Conservation (phyloP, 2,113 vertebrate species). For the Sarotherodon lohbergeri region DNA sequence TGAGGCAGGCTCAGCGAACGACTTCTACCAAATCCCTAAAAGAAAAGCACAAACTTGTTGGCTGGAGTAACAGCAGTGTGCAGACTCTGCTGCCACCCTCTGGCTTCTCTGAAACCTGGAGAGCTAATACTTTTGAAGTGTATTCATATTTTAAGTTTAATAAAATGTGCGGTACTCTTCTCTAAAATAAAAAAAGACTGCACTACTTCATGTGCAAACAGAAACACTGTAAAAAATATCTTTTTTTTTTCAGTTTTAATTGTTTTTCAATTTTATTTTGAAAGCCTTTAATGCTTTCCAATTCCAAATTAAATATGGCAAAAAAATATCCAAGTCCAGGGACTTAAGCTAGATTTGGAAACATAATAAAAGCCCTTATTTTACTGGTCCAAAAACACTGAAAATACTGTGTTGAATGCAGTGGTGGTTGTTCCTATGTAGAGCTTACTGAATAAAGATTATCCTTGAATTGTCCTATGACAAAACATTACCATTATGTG, state of each 20-base stretch:
- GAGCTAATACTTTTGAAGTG: neutral
- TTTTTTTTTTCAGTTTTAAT: too few species aligned
- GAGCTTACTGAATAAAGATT: neutral
- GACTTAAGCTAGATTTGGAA: neutral
- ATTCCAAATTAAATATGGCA: neutral
- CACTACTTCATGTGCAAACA: neutral
- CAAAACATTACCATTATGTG: neutral
- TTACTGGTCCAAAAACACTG: neutral
- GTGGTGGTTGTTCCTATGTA: neutral
- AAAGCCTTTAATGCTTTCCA: neutral
- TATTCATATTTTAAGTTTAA: neutral
- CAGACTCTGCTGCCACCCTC: conserved; percentile 65
- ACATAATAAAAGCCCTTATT: neutral
- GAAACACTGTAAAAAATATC: neutral
- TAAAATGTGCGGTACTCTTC: neutral
- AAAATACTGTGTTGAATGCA: neutral
- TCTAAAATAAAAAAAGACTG: neutral
- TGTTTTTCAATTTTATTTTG: too few species aligned
- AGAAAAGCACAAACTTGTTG: neutral
- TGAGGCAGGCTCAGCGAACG: conserved; percentile 77
- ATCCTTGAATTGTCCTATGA: neutral
- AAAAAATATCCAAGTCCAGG: neutral
- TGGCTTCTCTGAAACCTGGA: conserved; percentile 15
- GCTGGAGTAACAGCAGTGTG: neutral
- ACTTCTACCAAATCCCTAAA: conserved; percentile 62